Evolutionary conservation across 2,113 vertebrate species (phyloP).

Genomic region (Lamprotornis superbus): DNA sequence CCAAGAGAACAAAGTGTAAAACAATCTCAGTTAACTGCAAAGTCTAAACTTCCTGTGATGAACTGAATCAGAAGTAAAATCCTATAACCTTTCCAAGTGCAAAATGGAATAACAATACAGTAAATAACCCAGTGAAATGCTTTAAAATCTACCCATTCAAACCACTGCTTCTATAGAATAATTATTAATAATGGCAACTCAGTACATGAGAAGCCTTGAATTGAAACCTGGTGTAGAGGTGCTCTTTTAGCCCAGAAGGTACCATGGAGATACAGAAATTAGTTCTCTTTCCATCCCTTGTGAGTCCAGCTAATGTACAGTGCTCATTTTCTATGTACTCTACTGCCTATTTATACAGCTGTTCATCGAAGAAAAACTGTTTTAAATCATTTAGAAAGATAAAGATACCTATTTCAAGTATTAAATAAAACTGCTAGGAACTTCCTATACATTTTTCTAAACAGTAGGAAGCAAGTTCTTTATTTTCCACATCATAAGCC

Average conservation of each 20-base stretch:
- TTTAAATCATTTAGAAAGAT: not conserved
- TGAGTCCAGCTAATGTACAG: not conserved
- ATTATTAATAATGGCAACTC: not conserved
- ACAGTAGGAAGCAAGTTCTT: slow-evolving; percentile 13
- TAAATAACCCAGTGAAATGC: not conserved
- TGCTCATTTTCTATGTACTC: not conserved
- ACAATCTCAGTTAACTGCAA: not conserved
- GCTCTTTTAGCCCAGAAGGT: not conserved
- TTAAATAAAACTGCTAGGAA: slow-evolving; percentile 40
- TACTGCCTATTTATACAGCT: slow-evolving; percentile 5
- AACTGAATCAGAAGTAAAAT: not conserved
- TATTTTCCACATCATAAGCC: slow-evolving; percentile 20
- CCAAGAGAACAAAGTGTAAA: not conserved
- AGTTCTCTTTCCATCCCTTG: not conserved
- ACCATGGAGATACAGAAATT: not conserved
- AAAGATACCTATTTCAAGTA: not conserved
- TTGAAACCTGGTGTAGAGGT: not conserved
- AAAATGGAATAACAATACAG: not conserved
- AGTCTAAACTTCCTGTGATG: not conserved
- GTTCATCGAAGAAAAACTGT: not conserved
- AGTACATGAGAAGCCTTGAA: not conserved
- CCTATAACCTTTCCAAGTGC: not conserved
- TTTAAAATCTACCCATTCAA: not conserved
- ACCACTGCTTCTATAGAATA: not conserved
- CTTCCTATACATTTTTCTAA: slow-evolving; percentile 17